Conservation (phyloP, 2,888 invertebrate species). For the Catocala nupta region DNA sequence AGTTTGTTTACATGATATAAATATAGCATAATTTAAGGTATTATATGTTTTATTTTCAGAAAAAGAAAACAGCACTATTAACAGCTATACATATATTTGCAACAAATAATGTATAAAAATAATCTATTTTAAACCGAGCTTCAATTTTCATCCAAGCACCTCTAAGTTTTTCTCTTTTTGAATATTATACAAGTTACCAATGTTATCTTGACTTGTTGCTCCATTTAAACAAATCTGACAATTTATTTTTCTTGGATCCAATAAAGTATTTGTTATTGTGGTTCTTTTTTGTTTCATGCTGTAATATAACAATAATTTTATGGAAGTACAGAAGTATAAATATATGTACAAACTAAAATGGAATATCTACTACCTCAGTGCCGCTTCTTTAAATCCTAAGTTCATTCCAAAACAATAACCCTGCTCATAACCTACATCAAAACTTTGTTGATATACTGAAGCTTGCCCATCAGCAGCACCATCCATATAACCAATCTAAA, state of each 20-base stretch:
- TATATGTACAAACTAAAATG: neutral
- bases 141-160: neutral
- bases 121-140: too few relatives aligned
- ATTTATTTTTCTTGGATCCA: slow-evolving; percentile 68
- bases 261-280: slow-evolving; percentile 3
- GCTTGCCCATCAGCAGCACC: slow-evolving; percentile 90
- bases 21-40: too few relatives aligned
- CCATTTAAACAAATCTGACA: slow-evolving; percentile 72
- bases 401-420: slow-evolving; percentile 89
- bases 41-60: too few relatives aligned
- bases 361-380: slow-evolving; percentile 41
- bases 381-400: slow-evolving; percentile 77
- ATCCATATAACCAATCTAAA: slow-evolving; percentile 89
- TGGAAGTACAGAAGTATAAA: neutral
- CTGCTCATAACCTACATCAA: slow-evolving; percentile 90
- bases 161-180: slow-evolving; percentile 73
- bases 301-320: slow-evolving; percentile 24
- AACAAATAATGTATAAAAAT: too few relatives aligned
- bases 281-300: slow-evolving; percentile 43
- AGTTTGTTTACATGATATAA: slow-evolving; percentile 7
- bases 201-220: slow-evolving; percentile 61
- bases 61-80: too few relatives aligned
- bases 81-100: too few relatives aligned
- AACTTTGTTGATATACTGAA: slow-evolving; percentile 89
- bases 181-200: slow-evolving; percentile 69